Evolutionary conservation across 2,888 invertebrate species (phyloP).

Genomic region (Glyphotaelius pellucidus): DNA sequence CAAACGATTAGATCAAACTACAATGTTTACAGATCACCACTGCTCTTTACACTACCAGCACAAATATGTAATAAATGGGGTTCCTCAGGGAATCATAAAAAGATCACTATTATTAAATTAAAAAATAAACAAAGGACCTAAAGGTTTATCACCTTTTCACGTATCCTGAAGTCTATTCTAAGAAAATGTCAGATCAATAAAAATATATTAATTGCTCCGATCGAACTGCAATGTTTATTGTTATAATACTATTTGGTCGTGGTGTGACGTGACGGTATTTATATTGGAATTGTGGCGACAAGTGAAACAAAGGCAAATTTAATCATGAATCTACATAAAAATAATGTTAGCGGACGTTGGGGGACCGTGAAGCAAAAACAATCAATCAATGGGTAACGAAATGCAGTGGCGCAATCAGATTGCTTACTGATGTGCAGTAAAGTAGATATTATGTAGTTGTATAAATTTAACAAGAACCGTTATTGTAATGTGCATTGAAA

Average conservation of each 20-base stretch:
- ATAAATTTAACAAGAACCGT: too few relatives aligned
- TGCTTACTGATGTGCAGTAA: background rate
- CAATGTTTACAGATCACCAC: background rate
- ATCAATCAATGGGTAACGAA: background rate
- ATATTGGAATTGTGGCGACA: background rate
- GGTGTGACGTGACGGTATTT: background rate
- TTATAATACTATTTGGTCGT: background rate
- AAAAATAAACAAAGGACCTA: too few relatives aligned
- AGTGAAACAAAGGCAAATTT: conserved; percentile 2
- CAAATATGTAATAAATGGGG: too few relatives aligned
- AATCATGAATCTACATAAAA: background rate
- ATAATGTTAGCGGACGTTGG: background rate
- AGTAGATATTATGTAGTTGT: too few relatives aligned
- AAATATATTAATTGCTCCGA: background rate
- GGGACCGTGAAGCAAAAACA: background rate
- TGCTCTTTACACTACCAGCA: too few relatives aligned
- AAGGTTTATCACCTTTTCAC: too few relatives aligned
- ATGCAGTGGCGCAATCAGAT: background rate
- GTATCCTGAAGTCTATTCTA: background rate
- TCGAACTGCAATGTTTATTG: background rate
- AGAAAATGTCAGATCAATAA: background rate
- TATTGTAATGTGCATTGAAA: too few relatives aligned
- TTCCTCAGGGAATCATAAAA: too few relatives aligned
- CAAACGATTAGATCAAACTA: background rate
- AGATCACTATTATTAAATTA: too few relatives aligned